Evolutionary conservation across 2,113 vertebrate genomes (phyloP), one percentile per base, ranked within the genome.

Genomic region (Gracilinanus agilis): DNA sequence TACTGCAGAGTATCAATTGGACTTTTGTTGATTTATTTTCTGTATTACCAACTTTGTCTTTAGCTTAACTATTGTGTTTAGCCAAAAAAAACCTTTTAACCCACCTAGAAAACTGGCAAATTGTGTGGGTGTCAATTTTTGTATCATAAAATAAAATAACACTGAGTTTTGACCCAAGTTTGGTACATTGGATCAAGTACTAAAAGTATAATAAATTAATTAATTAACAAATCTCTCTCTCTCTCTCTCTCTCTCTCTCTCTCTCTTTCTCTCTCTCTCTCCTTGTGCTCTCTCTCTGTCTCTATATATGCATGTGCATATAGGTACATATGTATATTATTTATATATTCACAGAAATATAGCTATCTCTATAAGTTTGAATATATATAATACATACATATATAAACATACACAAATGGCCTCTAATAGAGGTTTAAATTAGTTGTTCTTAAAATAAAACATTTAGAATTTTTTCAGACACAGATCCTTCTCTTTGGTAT

Each of bases 1-100:
- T 96, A 95, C 40, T 75, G 92, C 93, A 96, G 94, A 92, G 61
- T n/a, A 44, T 88, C 90, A 83, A 90, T 90, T 96, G 96, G 95
- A 91, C 88, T 96, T 95, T 53, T 10, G 24, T 91, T 96, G 93
- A 96, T 97, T 97, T 96, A 88, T 96, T 96, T 97, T 95, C 61
- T 91, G 44, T 90, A 96, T 95, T 93, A 92, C 44, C 95, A 67
- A 34, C 93, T 92, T 96, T 93, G 58, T 55, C 89, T 92, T 24
- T 90, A 54, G 67, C 94, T 53, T 94, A 94, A 94, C 96, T 97
- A 94, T 61, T 54, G 90, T 54, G 92, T 91, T 95, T 94, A 95
- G 92, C 91, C 92, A 56, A 93, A 91, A 67, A 54, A 90, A 96
- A 95, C 44, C 29, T 92, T 95, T 95, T 91, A 94, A 96, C 91